Percentiles rank a stretch among this genome's conserved stretches.
Evolutionary conservation across 2,113 vertebrate species (phyloP).

Genomic region (Podilymbus podiceps): DNA sequence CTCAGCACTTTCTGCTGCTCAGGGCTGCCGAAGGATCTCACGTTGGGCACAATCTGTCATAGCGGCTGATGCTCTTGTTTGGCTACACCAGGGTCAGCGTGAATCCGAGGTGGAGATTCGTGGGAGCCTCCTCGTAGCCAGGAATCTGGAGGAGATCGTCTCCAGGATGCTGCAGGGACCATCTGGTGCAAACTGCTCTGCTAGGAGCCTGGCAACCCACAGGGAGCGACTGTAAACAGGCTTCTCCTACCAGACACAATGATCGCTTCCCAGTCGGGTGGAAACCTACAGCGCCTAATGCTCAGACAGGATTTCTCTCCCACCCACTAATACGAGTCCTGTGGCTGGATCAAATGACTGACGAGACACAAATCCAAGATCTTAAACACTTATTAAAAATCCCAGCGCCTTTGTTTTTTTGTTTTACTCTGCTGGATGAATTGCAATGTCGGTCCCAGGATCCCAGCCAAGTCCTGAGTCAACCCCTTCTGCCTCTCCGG

Average conservation of each 20-base stretch:
- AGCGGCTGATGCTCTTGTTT: not conserved
- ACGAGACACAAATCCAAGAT: constrained; percentile 30
- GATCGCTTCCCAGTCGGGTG: not conserved
- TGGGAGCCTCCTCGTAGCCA: not conserved
- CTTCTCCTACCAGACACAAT: constrained; percentile 5
- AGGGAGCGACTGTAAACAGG: not conserved
- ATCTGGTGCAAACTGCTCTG: constrained; percentile 29
- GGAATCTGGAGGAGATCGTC: not conserved
- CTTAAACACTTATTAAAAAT: constrained; percentile 36
- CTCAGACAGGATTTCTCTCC: constrained; percentile 40
- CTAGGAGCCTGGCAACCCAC: not conserved
- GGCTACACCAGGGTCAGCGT: not conserved
- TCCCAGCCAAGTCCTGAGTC: constrained; percentile 35
- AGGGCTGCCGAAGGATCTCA: not conserved
- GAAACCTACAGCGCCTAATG: not conserved
- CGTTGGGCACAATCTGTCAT: not conserved
- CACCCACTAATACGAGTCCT: constrained; percentile 2
- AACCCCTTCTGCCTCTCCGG: not conserved
- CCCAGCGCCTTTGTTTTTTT: constrained; percentile 4
- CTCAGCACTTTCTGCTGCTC: rapidly evolving
- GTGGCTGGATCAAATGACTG: constrained; percentile 42
- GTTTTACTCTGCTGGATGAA: not conserved
- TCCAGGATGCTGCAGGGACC: constrained; percentile 5
- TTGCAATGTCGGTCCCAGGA: not conserved
- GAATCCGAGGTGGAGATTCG: not conserved